Percentiles rank a stretch among this genome's conserved stretches.
Conservation (phyloP, 2,888 invertebrate species). For the Meiosimyza decipiens region DNA sequence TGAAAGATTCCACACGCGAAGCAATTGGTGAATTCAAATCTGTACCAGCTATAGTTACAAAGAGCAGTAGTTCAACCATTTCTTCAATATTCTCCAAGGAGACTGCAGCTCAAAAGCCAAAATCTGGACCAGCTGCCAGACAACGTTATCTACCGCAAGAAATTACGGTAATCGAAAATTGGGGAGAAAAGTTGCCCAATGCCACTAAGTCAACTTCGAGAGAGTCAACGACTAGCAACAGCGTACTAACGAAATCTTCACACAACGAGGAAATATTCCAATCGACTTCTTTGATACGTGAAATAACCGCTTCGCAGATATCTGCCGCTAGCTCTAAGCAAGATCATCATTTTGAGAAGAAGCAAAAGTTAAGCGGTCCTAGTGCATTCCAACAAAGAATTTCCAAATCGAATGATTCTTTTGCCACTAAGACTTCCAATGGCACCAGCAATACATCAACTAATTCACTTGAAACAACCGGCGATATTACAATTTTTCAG, state of each 20-base stretch:
- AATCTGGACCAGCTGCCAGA: constrained; percentile 69
- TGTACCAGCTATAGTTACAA: constrained; percentile 48
- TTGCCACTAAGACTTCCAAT: constrained; percentile 54
- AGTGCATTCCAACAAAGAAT: constrained; percentile 71
- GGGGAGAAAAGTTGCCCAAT: constrained; percentile 37
- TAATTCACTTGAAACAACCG: constrained; percentile 52
- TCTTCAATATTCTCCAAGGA: constrained; percentile 11
- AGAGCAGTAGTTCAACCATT: constrained; percentile 28
- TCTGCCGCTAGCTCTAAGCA: constrained; percentile 30
- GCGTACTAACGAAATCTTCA: constrained; percentile 50
- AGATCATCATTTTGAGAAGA: constrained; percentile 60
- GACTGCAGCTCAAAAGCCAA: constrained; percentile 53
- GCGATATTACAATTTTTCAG: constrained; percentile 49
- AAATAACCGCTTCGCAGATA: constrained; percentile 49
- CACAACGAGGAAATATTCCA: constrained; percentile 59
- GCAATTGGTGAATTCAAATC: constrained; percentile 39
- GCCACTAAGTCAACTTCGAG: constrained; percentile 13
- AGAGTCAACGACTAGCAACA: constrained; percentile 39
- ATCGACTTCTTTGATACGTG: constrained; percentile 60
- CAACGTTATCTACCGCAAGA: constrained; percentile 72
- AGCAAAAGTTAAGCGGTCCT: constrained; percentile 68
- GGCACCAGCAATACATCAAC: constrained; percentile 38
- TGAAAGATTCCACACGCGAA: constrained; percentile 43
- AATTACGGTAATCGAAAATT: constrained; percentile 57
- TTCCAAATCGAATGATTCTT: constrained; percentile 65